Conservation (phyloP, 2,888 invertebrate genomes). For the Pseudanteris insignis region DNA sequence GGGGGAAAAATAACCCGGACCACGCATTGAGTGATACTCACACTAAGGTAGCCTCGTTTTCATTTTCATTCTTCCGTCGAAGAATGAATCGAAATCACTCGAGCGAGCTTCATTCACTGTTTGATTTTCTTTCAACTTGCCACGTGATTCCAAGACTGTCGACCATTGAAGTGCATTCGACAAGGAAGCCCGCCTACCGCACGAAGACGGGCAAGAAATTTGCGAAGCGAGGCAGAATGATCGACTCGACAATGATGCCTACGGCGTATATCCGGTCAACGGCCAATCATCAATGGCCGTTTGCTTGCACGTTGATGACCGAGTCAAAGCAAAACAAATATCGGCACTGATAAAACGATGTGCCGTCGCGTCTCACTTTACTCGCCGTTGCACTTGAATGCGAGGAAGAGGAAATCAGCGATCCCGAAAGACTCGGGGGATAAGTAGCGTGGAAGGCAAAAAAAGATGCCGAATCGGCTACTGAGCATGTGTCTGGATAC, state of each 20-base stretch:
- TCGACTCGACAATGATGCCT: conserved; percentile 10
- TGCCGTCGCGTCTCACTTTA: conserved; percentile 19
- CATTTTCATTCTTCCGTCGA: too few relatives aligned
- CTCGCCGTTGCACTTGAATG: conserved; percentile 19
- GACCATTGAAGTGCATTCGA: conserved; percentile 5
- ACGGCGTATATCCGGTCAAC: conserved; percentile 25
- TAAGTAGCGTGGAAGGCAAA: neutral
- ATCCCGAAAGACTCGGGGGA: conserved; percentile 4
- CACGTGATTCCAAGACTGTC: neutral
- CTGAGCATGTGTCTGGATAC: neutral
- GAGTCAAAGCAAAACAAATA: conserved; percentile 37
- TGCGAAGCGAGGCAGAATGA: conserved; percentile 28
- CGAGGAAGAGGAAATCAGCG: conserved; percentile 5
- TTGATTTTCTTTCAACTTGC: neutral
- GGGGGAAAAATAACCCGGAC: too few relatives aligned
- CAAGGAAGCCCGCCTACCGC: neutral
- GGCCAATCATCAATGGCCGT: neutral
- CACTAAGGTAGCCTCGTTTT: too few relatives aligned
- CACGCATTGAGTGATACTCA: too few relatives aligned
- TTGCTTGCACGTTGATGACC: conserved; percentile 7
- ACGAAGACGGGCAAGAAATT: conserved; percentile 11
- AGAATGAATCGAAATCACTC: too few relatives aligned
- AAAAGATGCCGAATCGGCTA: conserved; percentile 7
- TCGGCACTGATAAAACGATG: conserved; percentile 22
- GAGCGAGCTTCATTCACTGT: neutral